Evolutionary conservation across 2,888 invertebrate genomes (phyloP).

Genomic region (Ormyrus labotus): DNA sequence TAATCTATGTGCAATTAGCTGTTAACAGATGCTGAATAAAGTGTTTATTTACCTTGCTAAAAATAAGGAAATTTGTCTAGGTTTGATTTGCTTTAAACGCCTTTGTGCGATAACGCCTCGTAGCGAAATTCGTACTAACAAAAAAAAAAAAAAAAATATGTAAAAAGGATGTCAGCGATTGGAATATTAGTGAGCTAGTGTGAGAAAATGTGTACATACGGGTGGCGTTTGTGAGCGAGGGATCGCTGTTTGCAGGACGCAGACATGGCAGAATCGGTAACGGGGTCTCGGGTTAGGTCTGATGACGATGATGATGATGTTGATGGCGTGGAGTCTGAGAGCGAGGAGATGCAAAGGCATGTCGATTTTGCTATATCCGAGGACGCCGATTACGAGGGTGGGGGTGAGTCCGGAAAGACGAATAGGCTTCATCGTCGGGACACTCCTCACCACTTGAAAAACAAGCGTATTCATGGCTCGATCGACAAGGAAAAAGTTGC

Average conservation of each 20-base stretch:
- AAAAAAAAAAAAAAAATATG: neutral
- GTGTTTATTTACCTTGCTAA: neutral
- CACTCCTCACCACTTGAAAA: constrained; percentile 99
- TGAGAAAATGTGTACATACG: neutral
- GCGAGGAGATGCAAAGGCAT: constrained; percentile 78
- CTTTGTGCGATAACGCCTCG: constrained; percentile 13
- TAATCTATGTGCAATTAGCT: no score
- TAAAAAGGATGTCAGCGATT: constrained; percentile 2
- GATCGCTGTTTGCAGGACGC: constrained; percentile 67
- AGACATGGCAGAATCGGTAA: constrained; percentile 74
- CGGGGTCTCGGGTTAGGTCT: constrained; percentile 78
- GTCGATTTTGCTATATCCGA: constrained; percentile 73
- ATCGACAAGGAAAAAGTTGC: constrained; percentile 85
- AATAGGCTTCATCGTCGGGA: constrained; percentile 91
- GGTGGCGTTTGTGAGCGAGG: constrained; percentile 54
- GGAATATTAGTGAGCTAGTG: constrained; percentile 13
- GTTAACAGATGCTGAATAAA: no score
- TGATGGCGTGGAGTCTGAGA: constrained; percentile 81
- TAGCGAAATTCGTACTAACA: neutral
- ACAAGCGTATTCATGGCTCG: constrained; percentile 90
- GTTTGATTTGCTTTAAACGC: constrained; percentile 34
- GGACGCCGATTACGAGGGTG: constrained; percentile 75
- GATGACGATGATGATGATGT: constrained; percentile 49
- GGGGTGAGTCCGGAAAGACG: constrained; percentile 78
- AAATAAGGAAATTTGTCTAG: constrained; percentile 18